Conservation (phyloP, 1,140 invertebrate species). For the Acromyrmex charruanus region DNA sequence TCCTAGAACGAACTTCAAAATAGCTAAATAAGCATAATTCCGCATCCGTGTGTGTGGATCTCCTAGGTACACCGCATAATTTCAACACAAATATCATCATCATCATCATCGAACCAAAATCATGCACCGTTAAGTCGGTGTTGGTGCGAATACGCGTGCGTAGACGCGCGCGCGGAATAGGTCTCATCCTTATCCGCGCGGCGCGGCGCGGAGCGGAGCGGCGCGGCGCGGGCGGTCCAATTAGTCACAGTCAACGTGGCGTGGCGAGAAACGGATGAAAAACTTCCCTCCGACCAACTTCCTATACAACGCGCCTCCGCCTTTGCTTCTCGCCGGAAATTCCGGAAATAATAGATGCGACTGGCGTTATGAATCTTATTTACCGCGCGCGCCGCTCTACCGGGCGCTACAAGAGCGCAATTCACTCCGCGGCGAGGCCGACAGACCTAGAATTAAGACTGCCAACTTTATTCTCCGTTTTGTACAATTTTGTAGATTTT, state of each 20-base stretch:
- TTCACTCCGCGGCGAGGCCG: conserved; percentile 37
- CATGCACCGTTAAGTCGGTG: conserved; percentile 3
- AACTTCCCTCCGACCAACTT: conserved; percentile 65
- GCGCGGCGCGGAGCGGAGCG: background rate
- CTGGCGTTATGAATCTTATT: conserved; percentile 70
- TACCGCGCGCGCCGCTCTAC: conserved; percentile 44
- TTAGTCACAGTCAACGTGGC: conserved; percentile 61
- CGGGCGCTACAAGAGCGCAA: conserved; percentile 36
- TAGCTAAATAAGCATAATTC: conserved; percentile 16
- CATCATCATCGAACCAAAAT: conserved; percentile 45
- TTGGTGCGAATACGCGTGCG: background rate
- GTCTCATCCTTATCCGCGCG: conserved; percentile 35
- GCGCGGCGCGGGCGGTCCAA: conserved; percentile 27
- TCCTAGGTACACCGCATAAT: conserved; percentile 43
- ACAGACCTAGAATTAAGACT: conserved; percentile 30
- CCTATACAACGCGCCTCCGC: conserved; percentile 61
- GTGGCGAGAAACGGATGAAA: conserved; percentile 67
- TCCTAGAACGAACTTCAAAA: conserved; percentile 13
- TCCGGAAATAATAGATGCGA: conserved; percentile 68
- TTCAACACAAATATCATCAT: conserved; percentile 55
- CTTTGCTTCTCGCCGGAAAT: conserved; percentile 35
- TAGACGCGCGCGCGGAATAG: conserved; percentile 5
- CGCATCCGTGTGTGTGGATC: conserved; percentile 4
- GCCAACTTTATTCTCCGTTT: conserved; percentile 31
- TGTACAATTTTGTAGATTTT: conserved; percentile 10